Base-by-base conservation (phyloP, 2,888 invertebrate species). In the Timema cristinae region DNA sequence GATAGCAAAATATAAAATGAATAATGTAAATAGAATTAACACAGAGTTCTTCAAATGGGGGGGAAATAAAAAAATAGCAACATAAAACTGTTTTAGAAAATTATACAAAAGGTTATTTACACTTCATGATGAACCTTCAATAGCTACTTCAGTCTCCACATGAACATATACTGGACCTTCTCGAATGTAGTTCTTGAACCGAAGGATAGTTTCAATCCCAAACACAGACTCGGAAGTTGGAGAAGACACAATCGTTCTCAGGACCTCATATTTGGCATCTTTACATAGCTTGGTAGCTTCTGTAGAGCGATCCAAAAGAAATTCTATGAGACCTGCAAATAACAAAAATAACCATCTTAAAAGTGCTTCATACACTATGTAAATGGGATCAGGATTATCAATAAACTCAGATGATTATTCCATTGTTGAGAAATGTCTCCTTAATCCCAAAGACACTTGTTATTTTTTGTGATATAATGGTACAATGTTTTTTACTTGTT, bases 101-200 rank as follows among this genome's bases (percentile, higher is more conserved):
- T 54, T 54, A 54, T 49, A 13, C 49, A 66, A 49, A 13, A 48
- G 15, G 13, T 48, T 66, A 9, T 66, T 11, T 66, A 66, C 10
- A 66, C 7, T 49, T 47, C 67, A 32, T 0, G 61, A 16, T 13
- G 71, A 66, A 56, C 90, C 89, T 78, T 94, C 95, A 78, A 91
- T 86, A 6, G 92, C 93, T 67, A 96, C 88, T 81, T 92, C 90
- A 67, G 90, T 84, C 72, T 86, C 82, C n/a, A 85, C 83, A 76
- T 89, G 87, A n/a, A 91, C 84, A 81, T 87, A 91, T 79, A 90
- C 92, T 5, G 94, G 90, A 0, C 96, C 96, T 79, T 94, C 89
- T 63, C 88, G 87, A 10, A 91, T 87, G 82, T 89, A 94, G 16
- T 85, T 85, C 75, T 86, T 86, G 32, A 95, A 82, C 79, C 86